These are phyloP conservation scores for Lycaon pictus DNA, from an alignment of 2,113 vertebrate species.

Conservation along the genomic window DNA sequence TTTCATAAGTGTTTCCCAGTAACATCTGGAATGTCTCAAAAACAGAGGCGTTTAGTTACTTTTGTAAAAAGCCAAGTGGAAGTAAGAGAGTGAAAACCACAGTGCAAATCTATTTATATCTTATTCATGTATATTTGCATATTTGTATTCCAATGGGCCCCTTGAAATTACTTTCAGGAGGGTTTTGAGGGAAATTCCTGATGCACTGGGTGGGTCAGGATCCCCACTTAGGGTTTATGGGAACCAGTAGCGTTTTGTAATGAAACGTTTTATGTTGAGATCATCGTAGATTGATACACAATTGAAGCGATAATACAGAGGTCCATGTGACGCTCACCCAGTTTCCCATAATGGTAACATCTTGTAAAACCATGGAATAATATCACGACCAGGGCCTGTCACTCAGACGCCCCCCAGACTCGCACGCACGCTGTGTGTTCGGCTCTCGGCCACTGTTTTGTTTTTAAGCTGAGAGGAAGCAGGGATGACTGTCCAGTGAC, in stretches of 20 bases:
- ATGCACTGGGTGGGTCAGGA: fast-evolving
- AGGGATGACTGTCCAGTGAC: fast-evolving
- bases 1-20: fast-evolving
- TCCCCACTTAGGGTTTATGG: not conserved
- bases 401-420: not conserved
- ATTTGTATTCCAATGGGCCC: fast-evolving
- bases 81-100: not conserved
- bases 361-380: fast-evolving
- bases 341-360: fast-evolving
- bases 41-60: not conserved
- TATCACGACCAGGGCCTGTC: fast-evolving
- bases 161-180: not conserved
- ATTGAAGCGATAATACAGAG: fast-evolving
- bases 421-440: fast-evolving
- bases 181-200: not conserved
- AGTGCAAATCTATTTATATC: fast-evolving
- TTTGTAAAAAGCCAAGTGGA: not conserved
- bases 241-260: not conserved
- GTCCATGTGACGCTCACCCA: fast-evolving
- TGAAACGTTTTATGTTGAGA: not conserved
- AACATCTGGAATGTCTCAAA: not conserved
- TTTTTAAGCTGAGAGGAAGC: fast-evolving
- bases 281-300: fast-evolving
- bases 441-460: fast-evolving
- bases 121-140: fast-evolving